A percentile compares a stretch with the other conserved stretches of the same genome.
Conservation (phyloP, 2,113 vertebrate genomes). For the Ammodytes marinus region DNA sequence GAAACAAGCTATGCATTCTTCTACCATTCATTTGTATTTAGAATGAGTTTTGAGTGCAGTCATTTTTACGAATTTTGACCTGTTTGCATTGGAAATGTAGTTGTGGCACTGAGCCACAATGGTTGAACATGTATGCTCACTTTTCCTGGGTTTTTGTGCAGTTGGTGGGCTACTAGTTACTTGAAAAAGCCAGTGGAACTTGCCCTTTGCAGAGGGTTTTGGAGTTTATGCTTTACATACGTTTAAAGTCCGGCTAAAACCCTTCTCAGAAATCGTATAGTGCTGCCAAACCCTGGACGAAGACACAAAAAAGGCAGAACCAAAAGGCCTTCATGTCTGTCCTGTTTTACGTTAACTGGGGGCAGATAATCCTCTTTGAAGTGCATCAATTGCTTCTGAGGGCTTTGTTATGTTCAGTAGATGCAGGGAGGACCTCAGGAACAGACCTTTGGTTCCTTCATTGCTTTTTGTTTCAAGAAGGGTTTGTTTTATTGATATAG, state of each 20-base stretch:
- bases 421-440: slow-evolving; percentile 67
- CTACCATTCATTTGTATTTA: not conserved
- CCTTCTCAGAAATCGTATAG: not conserved
- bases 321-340: slow-evolving; percentile 48
- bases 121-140: not conserved
- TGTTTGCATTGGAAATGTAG: not conserved
- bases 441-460: slow-evolving; percentile 49
- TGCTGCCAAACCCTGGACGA: slow-evolving; percentile 54
- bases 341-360: slow-evolving; percentile 53
- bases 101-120: not conserved
- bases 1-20: not conserved
- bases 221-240: not conserved
- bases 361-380: slow-evolving; percentile 67
- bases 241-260: not conserved
- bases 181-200: not conserved
- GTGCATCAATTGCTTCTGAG: slow-evolving; percentile 40
- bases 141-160: not conserved
- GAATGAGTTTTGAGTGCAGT: not conserved
- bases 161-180: not conserved
- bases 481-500: too few relatives aligned
- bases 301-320: slow-evolving; percentile 56
- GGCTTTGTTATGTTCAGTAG: slow-evolving; percentile 68
- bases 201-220: not conserved
- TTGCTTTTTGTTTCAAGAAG: slow-evolving; percentile 68
- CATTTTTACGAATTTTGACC: not conserved